Percentiles rank a stretch among this genome's conserved stretches.
Conservation (phyloP, 2,797 vertebrate genomes). For the Pelobates cultripes region DNA sequence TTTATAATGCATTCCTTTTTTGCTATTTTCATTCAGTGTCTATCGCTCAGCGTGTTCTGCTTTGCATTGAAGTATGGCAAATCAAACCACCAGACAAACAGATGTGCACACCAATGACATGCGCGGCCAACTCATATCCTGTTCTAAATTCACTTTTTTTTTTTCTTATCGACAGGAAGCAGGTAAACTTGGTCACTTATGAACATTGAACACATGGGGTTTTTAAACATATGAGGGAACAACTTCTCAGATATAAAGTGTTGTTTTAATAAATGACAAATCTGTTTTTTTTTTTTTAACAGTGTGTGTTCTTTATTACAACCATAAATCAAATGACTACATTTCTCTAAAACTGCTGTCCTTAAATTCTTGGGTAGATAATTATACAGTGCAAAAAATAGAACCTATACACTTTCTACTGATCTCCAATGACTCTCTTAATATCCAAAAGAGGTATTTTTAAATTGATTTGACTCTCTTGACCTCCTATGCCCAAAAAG, state of each 20-base stretch:
- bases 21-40: constrained; percentile 22
- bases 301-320: background rate
- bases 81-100: constrained; percentile 26
- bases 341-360: background rate
- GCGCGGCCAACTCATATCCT: constrained; percentile 29
- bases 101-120: constrained; percentile 33
- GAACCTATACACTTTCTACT: too few relatives aligned
- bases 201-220: background rate
- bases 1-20: constrained; percentile 33
- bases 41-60: background rate
- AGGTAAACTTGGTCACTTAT: constrained; percentile 10
- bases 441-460: too few relatives aligned
- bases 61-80: constrained; percentile 23
- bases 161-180: background rate
- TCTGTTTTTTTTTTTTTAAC: background rate
- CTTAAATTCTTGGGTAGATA: background rate
- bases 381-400: too few relatives aligned
- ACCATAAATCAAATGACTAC: background rate
- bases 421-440: too few relatives aligned
- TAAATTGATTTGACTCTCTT: too few relatives aligned
- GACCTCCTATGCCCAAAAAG: too few relatives aligned
- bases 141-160: background rate
- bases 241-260: background rate
- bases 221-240: background rate
- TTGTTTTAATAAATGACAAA: background rate